Conservation (phyloP, 2,113 vertebrate species). For the Peromyscus californicus region DNA sequence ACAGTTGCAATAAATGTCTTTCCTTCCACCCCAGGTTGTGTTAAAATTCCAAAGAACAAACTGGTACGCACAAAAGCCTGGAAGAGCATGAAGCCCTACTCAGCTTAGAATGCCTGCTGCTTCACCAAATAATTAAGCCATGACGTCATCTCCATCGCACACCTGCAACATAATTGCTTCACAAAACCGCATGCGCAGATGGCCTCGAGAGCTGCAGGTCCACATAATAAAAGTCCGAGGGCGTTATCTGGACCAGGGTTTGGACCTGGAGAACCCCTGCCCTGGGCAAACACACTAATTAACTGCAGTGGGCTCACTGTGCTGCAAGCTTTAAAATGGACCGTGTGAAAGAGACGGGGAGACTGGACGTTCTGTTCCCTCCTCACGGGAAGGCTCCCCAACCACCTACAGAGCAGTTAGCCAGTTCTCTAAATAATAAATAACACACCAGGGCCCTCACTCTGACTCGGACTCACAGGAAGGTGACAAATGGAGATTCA, state of each 20-base stretch:
- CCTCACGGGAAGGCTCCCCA: accelerated
- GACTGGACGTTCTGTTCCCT: not conserved
- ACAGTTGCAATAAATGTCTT: not conserved
- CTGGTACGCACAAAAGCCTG: not conserved
- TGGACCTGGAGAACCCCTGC: not conserved
- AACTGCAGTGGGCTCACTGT: constrained; percentile 15
- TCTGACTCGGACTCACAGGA: not conserved
- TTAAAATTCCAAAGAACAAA: constrained; percentile 68
- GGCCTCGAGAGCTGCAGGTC: not conserved
- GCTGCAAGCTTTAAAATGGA: constrained; percentile 10
- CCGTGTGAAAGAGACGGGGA: not conserved
- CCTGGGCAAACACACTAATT: constrained; percentile 62
- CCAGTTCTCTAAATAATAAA: constrained; percentile 24
- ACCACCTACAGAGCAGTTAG: not conserved
- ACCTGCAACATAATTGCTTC: constrained; percentile 77
- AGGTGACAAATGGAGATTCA: not conserved
- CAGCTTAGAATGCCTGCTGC: not conserved
- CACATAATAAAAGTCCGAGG: not conserved
- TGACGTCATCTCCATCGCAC: constrained; percentile 61
- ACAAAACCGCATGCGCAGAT: constrained; percentile 64
- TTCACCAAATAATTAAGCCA: constrained; percentile 71
- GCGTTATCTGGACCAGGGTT: constrained; percentile 70
- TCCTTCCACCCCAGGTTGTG: not conserved
- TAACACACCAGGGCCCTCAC: not conserved
- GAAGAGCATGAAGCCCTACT: not conserved